Percentiles rank a stretch among this genome's conserved stretches.
These are phyloP conservation scores for Trididemnum nubilum DNA, from an alignment of 23 tunicate genomes.

Conservation along the genomic window DNA sequence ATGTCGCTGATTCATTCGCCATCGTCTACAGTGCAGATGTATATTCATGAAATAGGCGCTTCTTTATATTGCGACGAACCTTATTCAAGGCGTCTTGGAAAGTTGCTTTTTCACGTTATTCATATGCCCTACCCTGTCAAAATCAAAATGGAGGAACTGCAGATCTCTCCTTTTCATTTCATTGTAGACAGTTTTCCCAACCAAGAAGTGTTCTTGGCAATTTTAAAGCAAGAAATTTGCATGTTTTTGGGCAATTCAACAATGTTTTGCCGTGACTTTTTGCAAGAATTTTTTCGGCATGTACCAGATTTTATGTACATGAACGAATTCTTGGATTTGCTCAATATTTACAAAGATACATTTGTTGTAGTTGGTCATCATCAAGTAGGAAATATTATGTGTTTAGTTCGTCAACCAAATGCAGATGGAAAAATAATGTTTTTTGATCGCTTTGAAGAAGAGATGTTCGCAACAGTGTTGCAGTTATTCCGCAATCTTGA, in stretches of 20 bases:
- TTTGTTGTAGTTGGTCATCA: slow-evolving; percentile 35
- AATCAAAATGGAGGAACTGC: neutral
- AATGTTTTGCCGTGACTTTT: slow-evolving; percentile 4
- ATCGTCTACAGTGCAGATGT: neutral
- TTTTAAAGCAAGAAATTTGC: neutral
- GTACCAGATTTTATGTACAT: slow-evolving; percentile 8
- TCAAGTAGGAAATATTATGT: slow-evolving; percentile 10
- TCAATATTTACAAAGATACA: neutral
- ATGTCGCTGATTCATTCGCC: neutral
- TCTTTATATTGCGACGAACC: neutral
- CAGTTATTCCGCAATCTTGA: neutral
- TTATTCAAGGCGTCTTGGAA: neutral
- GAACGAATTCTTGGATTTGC: slow-evolving; percentile 8
- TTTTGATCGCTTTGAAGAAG: neutral
- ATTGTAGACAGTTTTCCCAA: neutral
- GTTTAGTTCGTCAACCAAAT: neutral
- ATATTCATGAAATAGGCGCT: neutral
- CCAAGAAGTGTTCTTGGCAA: neutral
- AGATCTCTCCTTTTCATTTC: neutral
- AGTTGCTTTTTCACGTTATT: neutral
- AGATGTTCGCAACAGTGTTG: neutral
- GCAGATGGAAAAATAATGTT: neutral
- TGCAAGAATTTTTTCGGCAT: neutral
- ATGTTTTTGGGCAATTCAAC: neutral
- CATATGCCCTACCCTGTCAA: neutral